Evolutionary conservation across 2,113 vertebrate genomes (phyloP), one percentile per base, ranked within the genome.

Genomic region (Oreochromis tanganicae): DNA sequence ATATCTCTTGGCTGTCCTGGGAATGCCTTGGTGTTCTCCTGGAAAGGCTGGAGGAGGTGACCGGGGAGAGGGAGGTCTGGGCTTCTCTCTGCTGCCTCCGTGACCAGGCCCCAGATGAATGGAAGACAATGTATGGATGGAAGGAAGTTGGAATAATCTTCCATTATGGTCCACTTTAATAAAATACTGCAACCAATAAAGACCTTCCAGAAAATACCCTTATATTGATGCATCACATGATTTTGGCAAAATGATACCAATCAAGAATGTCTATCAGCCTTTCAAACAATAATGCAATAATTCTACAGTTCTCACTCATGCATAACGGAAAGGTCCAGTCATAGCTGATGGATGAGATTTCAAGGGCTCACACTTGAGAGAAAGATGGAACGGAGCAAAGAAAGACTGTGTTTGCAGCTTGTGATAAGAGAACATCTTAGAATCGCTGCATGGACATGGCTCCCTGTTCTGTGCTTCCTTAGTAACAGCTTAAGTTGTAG

Each of bases 101-200:
- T 0, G 59, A 63, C 0, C 16, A 3, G 1, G 16, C 9, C 29
- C 59, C 0, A 3, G 59, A 63, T 34, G 5, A 61, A 14, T 0
- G 6, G 24, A 57, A 61, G 29, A 63, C 0, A 5, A 34, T 34
- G 34, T 6, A 34, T 34, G 9, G 29, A 32, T 59, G 4, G 27
- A 61, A 34, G 5, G 29, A 68, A 0, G 36, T 24, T 14, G 36
- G 36, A 36, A 68, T 68, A 38, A 68, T 24, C n/a, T 43, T 43
- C 3, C n/a, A 27, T 46, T 73, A 73, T 46, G 13, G 21, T 46
- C 41, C 41, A 73, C 38, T 73, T 73, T 24, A 46, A 73, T 27
- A 7, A 46, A 27, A 73, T 24, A 73, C 38, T 73, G 8, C 68
- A 48, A 27, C 27, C 57, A 61, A 32, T 32, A 32, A 73, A 27